Percentiles rank a stretch among this genome's conserved stretches.
phyloP scores from a whole-genome alignment of 2,113 vertebrate genomes.

The Pluvianellus socialis region DNA sequence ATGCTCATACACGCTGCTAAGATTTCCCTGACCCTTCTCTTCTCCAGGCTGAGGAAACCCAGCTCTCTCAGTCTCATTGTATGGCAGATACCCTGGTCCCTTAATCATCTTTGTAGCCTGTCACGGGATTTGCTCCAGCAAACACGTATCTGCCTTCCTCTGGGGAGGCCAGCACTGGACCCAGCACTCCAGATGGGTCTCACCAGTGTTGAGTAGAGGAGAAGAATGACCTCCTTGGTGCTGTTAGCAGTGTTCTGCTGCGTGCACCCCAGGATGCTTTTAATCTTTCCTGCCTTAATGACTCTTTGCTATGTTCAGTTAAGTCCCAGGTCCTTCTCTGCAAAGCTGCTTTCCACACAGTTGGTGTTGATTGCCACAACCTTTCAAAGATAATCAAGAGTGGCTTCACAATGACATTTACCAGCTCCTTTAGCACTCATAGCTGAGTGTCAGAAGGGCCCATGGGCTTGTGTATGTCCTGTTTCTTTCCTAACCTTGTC shows the following conservation, averaged over 20 bases:
- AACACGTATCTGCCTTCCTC: background rate
- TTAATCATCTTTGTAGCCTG: background rate
- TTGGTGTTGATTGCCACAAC: background rate
- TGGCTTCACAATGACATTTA: too few relatives aligned
- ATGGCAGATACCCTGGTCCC: background rate
- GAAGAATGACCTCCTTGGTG: background rate
- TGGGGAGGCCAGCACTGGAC: background rate
- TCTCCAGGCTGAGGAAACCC: background rate
- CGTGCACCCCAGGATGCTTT: background rate
- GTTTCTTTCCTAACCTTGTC: too few relatives aligned
- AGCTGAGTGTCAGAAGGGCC: too few relatives aligned
- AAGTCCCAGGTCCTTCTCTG: background rate
- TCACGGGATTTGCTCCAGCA: background rate
- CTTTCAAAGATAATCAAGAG: too few relatives aligned
- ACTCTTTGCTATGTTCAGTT: background rate
- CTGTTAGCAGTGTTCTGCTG: background rate
- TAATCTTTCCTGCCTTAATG: background rate
- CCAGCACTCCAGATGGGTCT: background rate
- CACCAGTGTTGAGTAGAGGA: rapidly evolving
- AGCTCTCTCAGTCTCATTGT: background rate
- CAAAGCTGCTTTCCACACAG: background rate
- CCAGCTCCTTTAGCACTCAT: too few relatives aligned
- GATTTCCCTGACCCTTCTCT: background rate
- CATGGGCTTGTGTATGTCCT: too few relatives aligned
- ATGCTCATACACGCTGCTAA: background rate